These are phyloP conservation scores for Incurvaria masculella DNA, from an alignment of 2,888 invertebrate genomes.

Conservation along the genomic window DNA sequence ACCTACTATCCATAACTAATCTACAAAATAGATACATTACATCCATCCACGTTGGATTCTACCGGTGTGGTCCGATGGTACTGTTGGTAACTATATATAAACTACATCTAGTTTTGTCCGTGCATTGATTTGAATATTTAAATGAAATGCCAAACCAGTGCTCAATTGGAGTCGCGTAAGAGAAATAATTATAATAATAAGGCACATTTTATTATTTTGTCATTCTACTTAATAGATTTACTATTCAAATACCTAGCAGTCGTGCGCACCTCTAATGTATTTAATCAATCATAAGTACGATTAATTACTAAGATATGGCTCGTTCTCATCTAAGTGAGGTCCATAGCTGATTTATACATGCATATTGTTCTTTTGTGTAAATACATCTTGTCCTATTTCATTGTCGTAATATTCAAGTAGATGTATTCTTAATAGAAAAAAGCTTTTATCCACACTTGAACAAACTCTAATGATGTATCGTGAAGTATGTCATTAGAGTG, in stretches of 20 bases:
- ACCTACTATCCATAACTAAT: neutral
- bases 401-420: too few relatives aligned
- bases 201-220: constrained; percentile 34
- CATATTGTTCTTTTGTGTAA: neutral
- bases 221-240: constrained; percentile 46
- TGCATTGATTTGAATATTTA: neutral
- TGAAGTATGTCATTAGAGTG: too few relatives aligned
- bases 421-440: too few relatives aligned
- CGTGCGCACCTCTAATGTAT: constrained; percentile 50
- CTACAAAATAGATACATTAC: neutral
- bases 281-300: constrained; percentile 55
- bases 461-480: too few relatives aligned
- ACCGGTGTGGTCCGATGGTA: neutral
- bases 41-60: neutral
- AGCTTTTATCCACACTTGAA: too few relatives aligned
- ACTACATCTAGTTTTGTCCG: too few relatives aligned
- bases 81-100: too few relatives aligned
- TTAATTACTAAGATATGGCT: constrained; percentile 50
- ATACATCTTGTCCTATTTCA: too few relatives aligned
- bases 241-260: constrained; percentile 52
- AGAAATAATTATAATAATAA: neutral
- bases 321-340: neutral
- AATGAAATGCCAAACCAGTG: neutral
- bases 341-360: neutral
- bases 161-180: neutral